Conservation (phyloP, 2,888 invertebrate species). For the Phengaris arion region DNA sequence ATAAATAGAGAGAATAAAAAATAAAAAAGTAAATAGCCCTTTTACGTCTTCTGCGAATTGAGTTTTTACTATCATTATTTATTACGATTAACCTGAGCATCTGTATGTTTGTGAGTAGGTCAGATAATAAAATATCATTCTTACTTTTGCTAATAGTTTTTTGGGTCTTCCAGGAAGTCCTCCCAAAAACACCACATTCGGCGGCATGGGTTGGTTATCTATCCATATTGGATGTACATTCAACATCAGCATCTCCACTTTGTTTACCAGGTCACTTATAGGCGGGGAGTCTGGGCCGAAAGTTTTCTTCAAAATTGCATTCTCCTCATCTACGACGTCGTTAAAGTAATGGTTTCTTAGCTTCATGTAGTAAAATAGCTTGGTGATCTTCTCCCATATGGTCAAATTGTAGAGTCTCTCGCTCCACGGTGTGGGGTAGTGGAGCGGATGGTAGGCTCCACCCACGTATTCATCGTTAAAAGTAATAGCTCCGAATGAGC, state of each 20-base stretch:
- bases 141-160: constrained; percentile 56
- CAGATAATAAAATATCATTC: neutral
- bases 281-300: constrained; percentile 46
- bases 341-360: constrained; percentile 1
- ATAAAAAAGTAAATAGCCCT: too few relatives aligned
- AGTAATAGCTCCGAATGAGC: constrained; percentile 44
- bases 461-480: constrained; percentile 41
- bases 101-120: too few relatives aligned
- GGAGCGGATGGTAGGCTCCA: constrained; percentile 36
- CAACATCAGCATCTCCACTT: constrained; percentile 58
- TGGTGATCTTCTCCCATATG: constrained; percentile 42
- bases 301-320: constrained; percentile 39
- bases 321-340: constrained; percentile 33
- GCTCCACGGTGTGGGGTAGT: constrained; percentile 36
- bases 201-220: constrained; percentile 56
- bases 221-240: constrained; percentile 61
- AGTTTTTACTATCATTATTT: too few relatives aligned
- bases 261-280: constrained; percentile 43
- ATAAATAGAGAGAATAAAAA: too few relatives aligned
- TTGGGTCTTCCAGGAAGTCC: constrained; percentile 55
- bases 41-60: too few relatives aligned
- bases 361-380: constrained; percentile 30
- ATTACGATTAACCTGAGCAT: too few relatives aligned
- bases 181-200: constrained; percentile 58
- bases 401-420: constrained; percentile 38